phyloP scores from a whole-genome alignment of 2,797 vertebrate genomes.

The Scolopax rusticola region DNA sequence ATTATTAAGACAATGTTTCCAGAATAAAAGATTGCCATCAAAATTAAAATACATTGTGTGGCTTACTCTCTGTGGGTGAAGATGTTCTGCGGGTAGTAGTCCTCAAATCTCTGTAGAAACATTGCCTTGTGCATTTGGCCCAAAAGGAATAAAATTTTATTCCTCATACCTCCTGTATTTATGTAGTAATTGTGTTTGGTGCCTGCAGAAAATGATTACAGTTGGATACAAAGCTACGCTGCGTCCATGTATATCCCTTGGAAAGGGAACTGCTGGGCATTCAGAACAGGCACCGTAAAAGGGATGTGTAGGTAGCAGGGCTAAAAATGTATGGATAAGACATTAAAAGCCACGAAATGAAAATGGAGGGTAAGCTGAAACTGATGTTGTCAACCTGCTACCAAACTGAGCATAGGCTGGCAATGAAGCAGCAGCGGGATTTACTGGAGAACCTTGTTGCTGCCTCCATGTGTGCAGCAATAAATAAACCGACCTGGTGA shows the following conservation, averaged over 20 bases:
- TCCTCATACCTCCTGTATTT: neutral
- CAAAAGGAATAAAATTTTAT: neutral
- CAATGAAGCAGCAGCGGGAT: neutral
- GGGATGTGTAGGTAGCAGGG: neutral
- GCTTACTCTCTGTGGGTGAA: neutral
- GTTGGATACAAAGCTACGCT: neutral
- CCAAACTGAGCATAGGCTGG: neutral
- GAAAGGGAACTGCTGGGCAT: neutral
- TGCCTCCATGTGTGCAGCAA: neutral
- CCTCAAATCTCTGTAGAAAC: neutral
- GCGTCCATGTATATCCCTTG: neutral
- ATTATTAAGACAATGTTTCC: neutral
- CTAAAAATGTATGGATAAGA: neutral
- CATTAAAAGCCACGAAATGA: neutral
- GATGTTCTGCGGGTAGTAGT: neutral
- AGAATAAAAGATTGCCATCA: neutral
- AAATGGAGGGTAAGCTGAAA: neutral
- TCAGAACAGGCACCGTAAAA: neutral
- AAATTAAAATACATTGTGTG: neutral
- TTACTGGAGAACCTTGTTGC: neutral
- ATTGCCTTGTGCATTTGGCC: neutral
- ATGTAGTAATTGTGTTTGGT: neutral
- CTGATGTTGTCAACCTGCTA: neutral
- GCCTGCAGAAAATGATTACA: neutral
- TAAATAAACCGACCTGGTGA: neutral